Percentiles rank a stretch among this genome's conserved stretches.
These are phyloP conservation scores for Epinephelus awoara DNA, from an alignment of 2,797 vertebrate species.

Conservation along the genomic window DNA sequence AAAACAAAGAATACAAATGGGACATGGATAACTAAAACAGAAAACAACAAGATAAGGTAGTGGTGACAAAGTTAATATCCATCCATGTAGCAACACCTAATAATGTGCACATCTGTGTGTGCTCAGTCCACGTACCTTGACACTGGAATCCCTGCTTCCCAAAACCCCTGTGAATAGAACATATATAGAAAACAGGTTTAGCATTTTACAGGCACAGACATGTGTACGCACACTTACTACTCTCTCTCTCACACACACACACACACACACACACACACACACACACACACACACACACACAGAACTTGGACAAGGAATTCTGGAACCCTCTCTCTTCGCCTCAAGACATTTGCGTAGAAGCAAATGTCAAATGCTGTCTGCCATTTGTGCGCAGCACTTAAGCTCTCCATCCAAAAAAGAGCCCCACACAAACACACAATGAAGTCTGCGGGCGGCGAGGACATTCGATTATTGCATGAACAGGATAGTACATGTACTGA, in stretches of 20 bases:
- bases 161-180: conserved; percentile 90
- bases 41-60: neutral
- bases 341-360: conserved; percentile 21
- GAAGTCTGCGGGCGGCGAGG: neutral
- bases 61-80: neutral
- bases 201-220: conserved; percentile 2
- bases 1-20: neutral
- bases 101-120: neutral
- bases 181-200: conserved; percentile 62
- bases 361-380: conserved; percentile 35
- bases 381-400: neutral
- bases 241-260: neutral
- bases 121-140: conserved; percentile 90
- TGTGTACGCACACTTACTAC: neutral
- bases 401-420: conserved; percentile 5
- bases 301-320: conserved; percentile 2
- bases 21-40: conserved; percentile 1
- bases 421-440: neutral
- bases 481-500: conserved; percentile 4
- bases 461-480: conserved; percentile 15
- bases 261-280: neutral
- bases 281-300: neutral
- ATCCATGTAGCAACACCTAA: too few relatives aligned
- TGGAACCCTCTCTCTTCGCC: conserved; percentile 5
- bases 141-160: conserved; percentile 99